phyloP scores from a whole-genome alignment of 1,140 invertebrate species.

The Coenobita brevimanus region DNA sequence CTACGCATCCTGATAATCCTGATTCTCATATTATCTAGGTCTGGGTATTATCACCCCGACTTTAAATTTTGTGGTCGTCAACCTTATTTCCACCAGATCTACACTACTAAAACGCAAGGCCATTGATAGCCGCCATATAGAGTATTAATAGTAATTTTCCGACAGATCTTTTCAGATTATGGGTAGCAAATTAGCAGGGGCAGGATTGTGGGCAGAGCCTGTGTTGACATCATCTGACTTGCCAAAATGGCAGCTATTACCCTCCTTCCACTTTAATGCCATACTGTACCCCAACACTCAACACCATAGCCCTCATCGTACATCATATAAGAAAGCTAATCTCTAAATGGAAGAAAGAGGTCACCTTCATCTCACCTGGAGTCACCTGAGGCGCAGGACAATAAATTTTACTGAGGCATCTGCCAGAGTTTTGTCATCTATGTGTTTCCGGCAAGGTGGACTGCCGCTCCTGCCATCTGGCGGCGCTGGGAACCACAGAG shows the following conservation, averaged over 20 bases:
- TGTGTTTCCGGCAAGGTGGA: constrained; percentile 66
- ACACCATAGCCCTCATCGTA: too few species aligned
- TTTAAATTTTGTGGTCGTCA: too few species aligned
- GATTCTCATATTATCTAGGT: too few species aligned
- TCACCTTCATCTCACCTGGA: constrained; percentile 27
- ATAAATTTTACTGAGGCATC: constrained; percentile 49
- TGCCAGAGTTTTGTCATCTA: constrained; percentile 51
- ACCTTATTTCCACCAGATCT: too few species aligned
- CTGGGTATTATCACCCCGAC: too few species aligned
- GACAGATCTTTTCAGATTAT: too few species aligned
- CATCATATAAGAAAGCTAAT: not conserved
- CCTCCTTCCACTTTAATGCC: constrained; percentile 3
- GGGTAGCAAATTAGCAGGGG: too few species aligned
- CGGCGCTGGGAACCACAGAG: constrained; percentile 11
- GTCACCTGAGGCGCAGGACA: constrained; percentile 54
- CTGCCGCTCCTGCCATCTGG: constrained; percentile 46
- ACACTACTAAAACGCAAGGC: too few species aligned
- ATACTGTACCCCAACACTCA: not conserved
- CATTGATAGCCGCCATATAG: too few species aligned
- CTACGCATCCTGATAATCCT: too few species aligned
- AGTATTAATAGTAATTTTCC: too few species aligned
- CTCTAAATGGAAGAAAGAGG: not conserved
- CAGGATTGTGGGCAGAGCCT: not conserved
- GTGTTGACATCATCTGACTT: constrained; percentile 58
- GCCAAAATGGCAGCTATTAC: constrained; percentile 58